A percentile compares a stretch with the other conserved stretches of the same genome.
These are phyloP conservation scores for Ceramica pisi DNA, from an alignment of 2,888 invertebrate genomes.

Conservation along the genomic window DNA sequence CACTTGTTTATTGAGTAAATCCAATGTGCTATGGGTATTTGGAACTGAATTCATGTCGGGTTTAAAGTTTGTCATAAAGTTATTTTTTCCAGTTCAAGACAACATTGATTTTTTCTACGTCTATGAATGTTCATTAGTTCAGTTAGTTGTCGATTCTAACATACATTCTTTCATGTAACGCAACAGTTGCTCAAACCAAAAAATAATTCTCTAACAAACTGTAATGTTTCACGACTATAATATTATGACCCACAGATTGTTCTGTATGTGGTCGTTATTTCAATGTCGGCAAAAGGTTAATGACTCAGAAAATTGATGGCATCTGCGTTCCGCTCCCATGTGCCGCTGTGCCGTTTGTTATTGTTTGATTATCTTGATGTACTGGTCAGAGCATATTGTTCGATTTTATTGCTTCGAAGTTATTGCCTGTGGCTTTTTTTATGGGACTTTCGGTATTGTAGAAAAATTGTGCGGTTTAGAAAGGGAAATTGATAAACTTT, in stretches of 20 bases:
- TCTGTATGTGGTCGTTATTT: slow-evolving; percentile 64
- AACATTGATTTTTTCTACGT: background rate
- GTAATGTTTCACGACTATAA: slow-evolving; percentile 45
- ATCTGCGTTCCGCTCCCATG: slow-evolving; percentile 72
- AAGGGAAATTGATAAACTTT: slow-evolving; percentile 13
- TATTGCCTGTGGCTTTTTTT: slow-evolving; percentile 15
- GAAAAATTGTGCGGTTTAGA: slow-evolving; percentile 5
- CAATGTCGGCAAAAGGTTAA: slow-evolving; percentile 75
- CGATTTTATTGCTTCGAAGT: slow-evolving; percentile 22
- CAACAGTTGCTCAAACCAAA: slow-evolving; percentile 24
- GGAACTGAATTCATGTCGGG: background rate
- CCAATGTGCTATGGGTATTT: slow-evolving; percentile 1
- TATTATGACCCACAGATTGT: slow-evolving; percentile 45
- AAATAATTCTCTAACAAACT: slow-evolving; percentile 22
- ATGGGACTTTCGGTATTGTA: slow-evolving; percentile 1
- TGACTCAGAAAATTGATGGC: slow-evolving; percentile 70
- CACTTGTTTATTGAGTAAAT: slow-evolving; percentile 37
- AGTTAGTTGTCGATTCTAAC: slow-evolving; percentile 8
- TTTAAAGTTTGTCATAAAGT: background rate
- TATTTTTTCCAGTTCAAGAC: background rate
- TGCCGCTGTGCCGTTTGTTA: slow-evolving; percentile 62
- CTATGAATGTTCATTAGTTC: background rate
- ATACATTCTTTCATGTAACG: background rate
- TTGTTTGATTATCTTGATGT: slow-evolving; percentile 61
- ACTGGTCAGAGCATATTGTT: slow-evolving; percentile 22